These are phyloP conservation scores for Camarhynchus parvulus DNA, from an alignment of 2,113 vertebrate species.

Conservation along the genomic window DNA sequence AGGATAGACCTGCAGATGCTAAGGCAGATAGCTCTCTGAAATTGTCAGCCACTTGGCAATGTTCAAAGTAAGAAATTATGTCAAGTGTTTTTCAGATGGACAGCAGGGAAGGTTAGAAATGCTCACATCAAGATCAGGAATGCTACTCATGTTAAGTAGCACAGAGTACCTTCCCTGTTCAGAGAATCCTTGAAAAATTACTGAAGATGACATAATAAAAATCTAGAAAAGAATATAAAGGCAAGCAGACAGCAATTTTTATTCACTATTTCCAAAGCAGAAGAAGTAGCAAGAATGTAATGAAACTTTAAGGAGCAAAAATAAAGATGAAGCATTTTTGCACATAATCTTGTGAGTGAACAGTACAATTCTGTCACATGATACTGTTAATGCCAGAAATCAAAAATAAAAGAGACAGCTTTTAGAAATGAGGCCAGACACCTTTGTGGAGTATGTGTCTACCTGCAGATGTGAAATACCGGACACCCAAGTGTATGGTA, in stretches of 20 bases:
- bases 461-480: not conserved
- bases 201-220: not conserved
- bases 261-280: not conserved
- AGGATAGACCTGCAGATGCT: not conserved
- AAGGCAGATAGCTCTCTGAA: not conserved
- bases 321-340: not conserved
- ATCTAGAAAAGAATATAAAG: not conserved
- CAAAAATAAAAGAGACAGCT: not conserved
- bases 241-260: not conserved
- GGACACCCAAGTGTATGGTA: no score
- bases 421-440: not conserved
- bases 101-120: not conserved
- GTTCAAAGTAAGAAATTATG: not conserved
- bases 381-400: not conserved
- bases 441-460: accelerated
- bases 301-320: not conserved
- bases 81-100: not conserved
- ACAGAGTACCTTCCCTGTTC: not conserved
- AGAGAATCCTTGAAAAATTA: not conserved
- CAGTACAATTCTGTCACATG: not conserved
- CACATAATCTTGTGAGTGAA: not conserved
- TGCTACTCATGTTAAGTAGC: not conserved
- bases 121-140: not conserved
- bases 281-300: not conserved
- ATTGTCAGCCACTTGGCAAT: not conserved